A percentile compares a stretch with the other conserved stretches of the same genome.
These are phyloP conservation scores for Podargus strigoides DNA, from an alignment of 2,797 vertebrate species.

Conservation along the genomic window DNA sequence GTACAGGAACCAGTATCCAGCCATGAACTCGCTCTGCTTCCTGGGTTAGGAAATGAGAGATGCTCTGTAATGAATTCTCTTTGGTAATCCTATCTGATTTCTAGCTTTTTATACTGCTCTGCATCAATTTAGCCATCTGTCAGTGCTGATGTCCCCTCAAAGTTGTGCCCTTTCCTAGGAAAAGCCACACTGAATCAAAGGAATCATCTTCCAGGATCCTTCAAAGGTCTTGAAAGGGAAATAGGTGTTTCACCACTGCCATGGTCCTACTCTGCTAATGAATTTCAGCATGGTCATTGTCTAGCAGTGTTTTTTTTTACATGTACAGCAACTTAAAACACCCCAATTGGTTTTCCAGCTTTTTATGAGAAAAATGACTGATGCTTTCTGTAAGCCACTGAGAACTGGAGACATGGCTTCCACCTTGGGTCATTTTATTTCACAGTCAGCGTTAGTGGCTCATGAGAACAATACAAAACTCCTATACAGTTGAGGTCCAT, in stretches of 20 bases:
- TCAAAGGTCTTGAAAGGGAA: background rate
- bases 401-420: background rate
- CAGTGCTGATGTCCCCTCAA: background rate
- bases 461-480: background rate
- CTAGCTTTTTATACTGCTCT: accelerated
- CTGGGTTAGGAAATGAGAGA: background rate
- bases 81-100: background rate
- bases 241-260: background rate
- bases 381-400: background rate
- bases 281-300: background rate
- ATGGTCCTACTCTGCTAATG: background rate
- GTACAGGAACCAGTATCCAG: accelerated
- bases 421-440: background rate
- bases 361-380: background rate
- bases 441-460: background rate
- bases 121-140: accelerated
- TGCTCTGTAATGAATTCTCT: background rate
- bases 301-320: background rate
- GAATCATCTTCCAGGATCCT: background rate
- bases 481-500: background rate
- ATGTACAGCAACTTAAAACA: background rate
- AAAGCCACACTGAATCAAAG: background rate
- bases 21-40: background rate
- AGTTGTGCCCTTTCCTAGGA: background rate
- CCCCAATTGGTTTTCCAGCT: background rate